Percentiles rank a stretch among this genome's conserved stretches.
Conservation (phyloP, 2,888 invertebrate genomes). For the Gonocerus acuteangulatus region DNA sequence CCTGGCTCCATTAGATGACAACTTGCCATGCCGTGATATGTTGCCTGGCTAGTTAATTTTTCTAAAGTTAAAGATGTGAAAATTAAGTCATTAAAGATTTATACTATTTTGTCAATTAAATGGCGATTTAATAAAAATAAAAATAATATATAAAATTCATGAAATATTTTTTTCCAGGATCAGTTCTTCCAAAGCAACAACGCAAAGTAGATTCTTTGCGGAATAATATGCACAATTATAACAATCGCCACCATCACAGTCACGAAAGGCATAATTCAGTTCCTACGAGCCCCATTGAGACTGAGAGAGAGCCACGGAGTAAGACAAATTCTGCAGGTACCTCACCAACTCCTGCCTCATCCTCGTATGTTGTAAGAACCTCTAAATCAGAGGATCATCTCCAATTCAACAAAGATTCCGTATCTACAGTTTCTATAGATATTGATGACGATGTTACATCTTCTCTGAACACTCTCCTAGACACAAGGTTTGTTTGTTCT, state of each 20-base stretch:
- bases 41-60: too few relatives aligned
- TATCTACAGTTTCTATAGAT: conserved; percentile 82
- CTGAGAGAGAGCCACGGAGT: conserved; percentile 44
- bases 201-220: conserved; percentile 49
- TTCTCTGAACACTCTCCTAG: conserved; percentile 81
- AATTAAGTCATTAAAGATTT: too few relatives aligned
- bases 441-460: conserved; percentile 90
- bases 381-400: conserved; percentile 83
- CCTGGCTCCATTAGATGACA: too few relatives aligned
- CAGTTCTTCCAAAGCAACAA: conserved; percentile 52
- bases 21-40: too few relatives aligned
- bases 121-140: too few relatives aligned
- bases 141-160: too few relatives aligned
- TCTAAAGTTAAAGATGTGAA: too few relatives aligned
- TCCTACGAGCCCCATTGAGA: conserved; percentile 62
- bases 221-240: conserved; percentile 45
- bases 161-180: conserved; percentile 27
- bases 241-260: conserved; percentile 42
- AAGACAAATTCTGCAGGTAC: conserved; percentile 39
- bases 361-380: conserved; percentile 52
- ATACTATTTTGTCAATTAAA: too few relatives aligned
- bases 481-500: conserved; percentile 57
- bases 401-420: conserved; percentile 48
- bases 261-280: conserved; percentile 53
- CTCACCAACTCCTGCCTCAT: conserved; percentile 40